Conservation (phyloP, 2,113 vertebrate genomes). For the Podiceps cristatus region DNA sequence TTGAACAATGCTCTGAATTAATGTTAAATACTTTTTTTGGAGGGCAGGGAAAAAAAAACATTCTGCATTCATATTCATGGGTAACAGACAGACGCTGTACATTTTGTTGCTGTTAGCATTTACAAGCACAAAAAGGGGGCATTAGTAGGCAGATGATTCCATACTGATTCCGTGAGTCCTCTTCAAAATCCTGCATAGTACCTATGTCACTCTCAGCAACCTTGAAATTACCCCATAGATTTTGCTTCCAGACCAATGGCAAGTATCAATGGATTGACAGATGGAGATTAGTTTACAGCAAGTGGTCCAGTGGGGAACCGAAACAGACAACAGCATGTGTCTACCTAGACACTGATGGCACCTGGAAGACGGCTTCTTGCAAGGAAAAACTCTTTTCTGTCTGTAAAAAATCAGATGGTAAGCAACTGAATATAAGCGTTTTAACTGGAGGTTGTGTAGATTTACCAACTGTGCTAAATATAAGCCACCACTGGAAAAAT, state of each 20-base stretch:
- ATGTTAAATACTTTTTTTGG: background rate
- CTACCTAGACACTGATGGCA: constrained; percentile 83
- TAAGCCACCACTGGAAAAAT: background rate
- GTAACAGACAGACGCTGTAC: background rate
- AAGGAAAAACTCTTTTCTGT: constrained; percentile 79
- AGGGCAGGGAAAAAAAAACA: background rate
- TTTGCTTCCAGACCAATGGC: constrained; percentile 80
- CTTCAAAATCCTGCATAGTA: background rate
- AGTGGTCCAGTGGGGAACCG: constrained; percentile 88
- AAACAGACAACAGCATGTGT: constrained; percentile 85
- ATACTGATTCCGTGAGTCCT: background rate
- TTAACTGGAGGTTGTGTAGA: background rate
- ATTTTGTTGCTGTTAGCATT: background rate
- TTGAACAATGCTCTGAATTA: background rate
- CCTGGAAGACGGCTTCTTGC: constrained; percentile 88
- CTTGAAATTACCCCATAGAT: background rate
- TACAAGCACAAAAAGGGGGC: background rate
- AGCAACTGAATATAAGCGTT: background rate
- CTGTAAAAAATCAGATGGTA: constrained; percentile 89
- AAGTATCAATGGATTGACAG: constrained; percentile 87
- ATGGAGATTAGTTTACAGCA: constrained; percentile 85
- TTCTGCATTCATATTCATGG: background rate
- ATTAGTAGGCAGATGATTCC: background rate
- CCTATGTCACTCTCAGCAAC: background rate
- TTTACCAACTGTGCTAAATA: background rate